phyloP scores from a whole-genome alignment of 2,797 vertebrate species.

The Chromobotia macracanthus region DNA sequence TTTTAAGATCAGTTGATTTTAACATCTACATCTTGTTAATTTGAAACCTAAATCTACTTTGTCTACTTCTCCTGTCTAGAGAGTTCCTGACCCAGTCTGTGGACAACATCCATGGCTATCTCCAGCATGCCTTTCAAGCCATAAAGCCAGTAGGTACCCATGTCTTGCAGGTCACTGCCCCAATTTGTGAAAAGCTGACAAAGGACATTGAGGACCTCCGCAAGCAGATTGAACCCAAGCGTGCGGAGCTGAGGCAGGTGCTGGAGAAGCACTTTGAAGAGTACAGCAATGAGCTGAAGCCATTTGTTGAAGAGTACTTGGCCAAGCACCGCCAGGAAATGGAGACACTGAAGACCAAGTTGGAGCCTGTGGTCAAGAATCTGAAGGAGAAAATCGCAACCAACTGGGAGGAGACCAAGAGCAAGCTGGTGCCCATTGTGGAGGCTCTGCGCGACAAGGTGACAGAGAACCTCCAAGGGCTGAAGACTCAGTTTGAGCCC shows the following conservation, averaged over 20 bases:
- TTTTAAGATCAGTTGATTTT: too few relatives aligned
- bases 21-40: too few relatives aligned
- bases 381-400: conserved; percentile 69
- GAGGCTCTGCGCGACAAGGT: conserved; percentile 72
- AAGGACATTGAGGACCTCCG: conserved; percentile 75
- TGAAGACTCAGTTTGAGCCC: conserved; percentile 68
- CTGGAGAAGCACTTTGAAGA: conserved; percentile 73
- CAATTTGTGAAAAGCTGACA: conserved; percentile 67
- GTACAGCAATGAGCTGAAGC: conserved; percentile 73
- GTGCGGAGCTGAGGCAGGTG: conserved; percentile 68
- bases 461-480: conserved; percentile 62
- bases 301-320: conserved; percentile 69
- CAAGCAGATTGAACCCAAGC: conserved; percentile 70
- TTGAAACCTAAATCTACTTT: not conserved
- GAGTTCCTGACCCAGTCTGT: conserved; percentile 69
- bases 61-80: conserved; percentile 64
- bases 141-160: conserved; percentile 63
- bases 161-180: conserved; percentile 66
- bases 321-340: conserved; percentile 63
- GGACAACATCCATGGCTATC: conserved; percentile 58
- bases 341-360: conserved; percentile 63
- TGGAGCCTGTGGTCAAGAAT: conserved; percentile 67
- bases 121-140: conserved; percentile 51
- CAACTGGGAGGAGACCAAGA: conserved; percentile 83
- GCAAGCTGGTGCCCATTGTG: conserved; percentile 72